A percentile compares a stretch with the other conserved stretches of the same genome.
These are phyloP conservation scores for Sebastes minor DNA, from an alignment of 2,797 vertebrate genomes.

Conservation along the genomic window DNA sequence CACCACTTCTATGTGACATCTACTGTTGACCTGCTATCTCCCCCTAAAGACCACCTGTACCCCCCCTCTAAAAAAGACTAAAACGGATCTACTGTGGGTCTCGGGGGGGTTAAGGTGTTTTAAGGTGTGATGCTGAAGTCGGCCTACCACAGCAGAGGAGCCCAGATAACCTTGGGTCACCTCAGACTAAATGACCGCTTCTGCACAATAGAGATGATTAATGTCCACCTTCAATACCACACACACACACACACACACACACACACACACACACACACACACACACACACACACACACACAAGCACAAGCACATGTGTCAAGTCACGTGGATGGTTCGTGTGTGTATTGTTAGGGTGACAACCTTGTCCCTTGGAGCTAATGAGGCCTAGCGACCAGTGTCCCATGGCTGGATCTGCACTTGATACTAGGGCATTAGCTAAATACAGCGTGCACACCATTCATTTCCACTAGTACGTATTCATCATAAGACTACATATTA, in stretches of 20 bases:
- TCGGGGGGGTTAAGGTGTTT: neutral
- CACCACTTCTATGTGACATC: no score
- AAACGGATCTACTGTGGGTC: no score
- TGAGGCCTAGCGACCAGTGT: slow-evolving; percentile 57
- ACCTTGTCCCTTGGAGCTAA: slow-evolving; percentile 66
- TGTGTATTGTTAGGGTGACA: slow-evolving; percentile 27
- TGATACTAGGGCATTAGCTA: slow-evolving; percentile 47
- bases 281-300: neutral
- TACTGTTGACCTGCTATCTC: no score
- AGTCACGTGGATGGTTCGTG: neutral
- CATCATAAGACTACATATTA: neutral
- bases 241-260: slow-evolving; percentile 1
- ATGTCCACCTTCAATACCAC: slow-evolving; percentile 48
- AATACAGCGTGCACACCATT: slow-evolving; percentile 34
- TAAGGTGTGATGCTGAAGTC: slow-evolving; percentile 4
- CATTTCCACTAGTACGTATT: slow-evolving; percentile 21
- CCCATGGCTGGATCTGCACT: slow-evolving; percentile 45
- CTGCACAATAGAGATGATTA: slow-evolving; percentile 60
- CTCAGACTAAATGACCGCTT: slow-evolving; percentile 52
- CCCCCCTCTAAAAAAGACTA: no score
- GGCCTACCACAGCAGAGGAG: slow-evolving; percentile 1
- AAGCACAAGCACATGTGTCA: neutral
- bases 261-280: neutral
- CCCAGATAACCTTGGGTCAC: slow-evolving; percentile 59
- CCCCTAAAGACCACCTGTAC: no score